These are phyloP conservation scores for Caenorhabditis sp. DNA, from an alignment of 2,888 invertebrate genomes.

Conservation along the genomic window DNA sequence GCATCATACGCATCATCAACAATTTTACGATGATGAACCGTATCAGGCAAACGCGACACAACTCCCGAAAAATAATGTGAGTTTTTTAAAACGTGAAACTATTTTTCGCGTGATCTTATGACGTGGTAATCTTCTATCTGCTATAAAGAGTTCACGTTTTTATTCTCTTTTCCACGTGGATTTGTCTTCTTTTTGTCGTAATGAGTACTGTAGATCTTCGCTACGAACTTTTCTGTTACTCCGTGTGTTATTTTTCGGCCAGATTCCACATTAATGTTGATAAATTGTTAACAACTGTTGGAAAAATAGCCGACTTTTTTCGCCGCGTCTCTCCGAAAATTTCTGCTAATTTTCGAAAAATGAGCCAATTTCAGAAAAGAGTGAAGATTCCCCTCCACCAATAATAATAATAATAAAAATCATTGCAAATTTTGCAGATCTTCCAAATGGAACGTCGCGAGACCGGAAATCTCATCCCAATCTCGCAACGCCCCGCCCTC, in stretches of 20 bases:
- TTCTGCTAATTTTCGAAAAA: not conserved
- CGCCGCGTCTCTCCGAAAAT: constrained; percentile 8
- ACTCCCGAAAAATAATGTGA: constrained; percentile 29
- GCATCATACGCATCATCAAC: constrained; percentile 15
- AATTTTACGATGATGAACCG: constrained; percentile 52
- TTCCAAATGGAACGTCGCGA: constrained; percentile 44
- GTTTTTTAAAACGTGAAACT: not conserved
- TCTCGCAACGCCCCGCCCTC: constrained; percentile 25
- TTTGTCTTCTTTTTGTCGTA: no score
- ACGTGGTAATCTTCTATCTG: no score
- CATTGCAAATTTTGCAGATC: not conserved
- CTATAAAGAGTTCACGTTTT: no score
- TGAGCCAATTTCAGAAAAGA: not conserved
- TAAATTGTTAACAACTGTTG: not conserved
- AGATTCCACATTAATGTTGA: not conserved
- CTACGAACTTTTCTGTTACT: not conserved
- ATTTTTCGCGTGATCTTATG: no score
- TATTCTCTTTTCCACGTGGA: no score
- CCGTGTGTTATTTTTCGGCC: not conserved
- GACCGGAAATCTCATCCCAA: constrained; percentile 40
- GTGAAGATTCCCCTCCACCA: not conserved
- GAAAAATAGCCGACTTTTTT: constrained; percentile 5
- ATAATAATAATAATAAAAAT: not conserved
- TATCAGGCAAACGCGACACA: constrained; percentile 46
- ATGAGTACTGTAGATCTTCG: no score